Evolutionary conservation across 2,888 invertebrate species (phyloP), one percentile per base, ranked within the genome.

Genomic region (Metalampra italica): DNA sequence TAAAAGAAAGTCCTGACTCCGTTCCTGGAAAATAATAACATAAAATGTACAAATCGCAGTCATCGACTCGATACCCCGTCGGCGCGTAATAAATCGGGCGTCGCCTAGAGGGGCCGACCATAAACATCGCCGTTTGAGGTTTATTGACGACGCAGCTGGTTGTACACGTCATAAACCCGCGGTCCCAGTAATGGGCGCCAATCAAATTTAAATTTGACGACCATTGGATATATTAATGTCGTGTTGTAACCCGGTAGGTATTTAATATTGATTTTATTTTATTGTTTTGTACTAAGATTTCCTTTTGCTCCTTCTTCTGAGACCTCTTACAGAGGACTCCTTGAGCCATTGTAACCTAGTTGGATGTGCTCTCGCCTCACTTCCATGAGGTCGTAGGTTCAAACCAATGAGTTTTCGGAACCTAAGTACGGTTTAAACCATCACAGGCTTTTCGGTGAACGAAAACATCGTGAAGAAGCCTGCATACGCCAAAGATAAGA

Each of bases 171-270:
- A 54, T 62, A 60, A 62, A 60, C 56, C 56, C 56, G 45, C 57
- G 49, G 50, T 40, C 14, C 43, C 40, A 37, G 44, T 50, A 53
- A 53, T 54, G 46, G 51, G 50, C 43, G 44, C 54, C 56, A 59
- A 66, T 66, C 58, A 64, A 65, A 68, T 66, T 62, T 60, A 60
- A 64, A 63, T 63, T 63, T 60, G 60, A 65, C 57, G 59, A 59
- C 64, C 53, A 51, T 50, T 53, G 55, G 49, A 50, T 22, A 22
- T 5, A 5, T 22, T 54, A 14, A 39, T 39, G 45, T 49, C 43
- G 48, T 42, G 50, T 9, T 39, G 44, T n/a, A 50, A 47, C 22
- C n/a, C n/a, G 36, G 47, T 32, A 46, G 38, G 47, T 47, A 47
- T 50, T 36, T 22, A 22, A 22, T 22, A 46, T 46, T 46, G 42